These are phyloP conservation scores for Trachops cirrhosus DNA, from an alignment of 2,797 vertebrate genomes.

Conservation along the genomic window DNA sequence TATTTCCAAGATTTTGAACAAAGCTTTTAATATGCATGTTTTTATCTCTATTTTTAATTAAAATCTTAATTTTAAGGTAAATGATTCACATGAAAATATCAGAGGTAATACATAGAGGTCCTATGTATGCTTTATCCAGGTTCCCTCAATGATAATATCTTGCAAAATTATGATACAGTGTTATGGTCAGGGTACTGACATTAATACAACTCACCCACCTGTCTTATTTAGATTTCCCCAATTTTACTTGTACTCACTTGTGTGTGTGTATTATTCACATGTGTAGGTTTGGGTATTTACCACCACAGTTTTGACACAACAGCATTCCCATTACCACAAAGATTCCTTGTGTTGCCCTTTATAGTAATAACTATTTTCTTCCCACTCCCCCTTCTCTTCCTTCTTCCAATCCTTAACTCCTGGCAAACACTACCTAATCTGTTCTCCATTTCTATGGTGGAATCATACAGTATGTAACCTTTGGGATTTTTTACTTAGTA, in stretches of 20 bases:
- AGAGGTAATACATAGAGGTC: not conserved
- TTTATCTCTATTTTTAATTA: not conserved
- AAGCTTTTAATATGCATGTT: not conserved
- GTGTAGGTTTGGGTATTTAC: not conserved
- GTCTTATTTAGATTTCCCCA: not conserved
- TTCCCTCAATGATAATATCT: not conserved
- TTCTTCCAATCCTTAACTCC: not conserved
- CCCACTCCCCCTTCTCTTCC: not conserved
- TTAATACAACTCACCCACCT: not conserved
- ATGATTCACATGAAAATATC: not conserved
- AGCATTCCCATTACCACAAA: not conserved
- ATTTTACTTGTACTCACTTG: not conserved
- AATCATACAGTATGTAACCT: not conserved
- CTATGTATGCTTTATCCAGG: not conserved
- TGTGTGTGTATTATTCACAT: not conserved
- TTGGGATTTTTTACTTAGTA: not conserved
- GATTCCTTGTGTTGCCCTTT: not conserved
- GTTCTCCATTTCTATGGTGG: not conserved
- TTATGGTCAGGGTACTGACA: not conserved
- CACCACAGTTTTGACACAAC: not conserved
- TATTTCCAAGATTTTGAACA: not conserved
- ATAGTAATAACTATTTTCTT: not conserved
- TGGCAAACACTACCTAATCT: not conserved
- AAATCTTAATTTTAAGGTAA: conserved; percentile 7
- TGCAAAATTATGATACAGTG: not conserved